Conservation (phyloP, 2,888 invertebrate genomes). For the Hypolimnas misippus region DNA sequence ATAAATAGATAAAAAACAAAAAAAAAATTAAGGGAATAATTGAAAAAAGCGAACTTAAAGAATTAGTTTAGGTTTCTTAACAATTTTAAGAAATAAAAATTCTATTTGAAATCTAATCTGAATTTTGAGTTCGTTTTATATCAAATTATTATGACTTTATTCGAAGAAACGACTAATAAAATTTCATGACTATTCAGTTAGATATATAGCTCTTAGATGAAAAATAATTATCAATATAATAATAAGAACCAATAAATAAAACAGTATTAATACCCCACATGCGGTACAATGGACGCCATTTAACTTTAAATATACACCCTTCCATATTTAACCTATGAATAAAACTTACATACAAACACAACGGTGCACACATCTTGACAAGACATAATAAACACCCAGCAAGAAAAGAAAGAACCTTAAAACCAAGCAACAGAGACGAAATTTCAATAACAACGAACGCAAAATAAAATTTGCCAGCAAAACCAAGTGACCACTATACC, state of each 20-base stretch:
- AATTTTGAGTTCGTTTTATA: too few species aligned
- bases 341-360: slow-evolving; percentile 46
- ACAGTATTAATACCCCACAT: slow-evolving; percentile 20
- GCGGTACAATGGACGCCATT: slow-evolving; percentile 30
- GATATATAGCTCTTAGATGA: too few species aligned
- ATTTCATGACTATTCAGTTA: too few species aligned
- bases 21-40: too few species aligned
- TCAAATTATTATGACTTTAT: too few species aligned
- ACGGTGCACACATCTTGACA: slow-evolving; percentile 42
- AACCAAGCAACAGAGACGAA: slow-evolving; percentile 33
- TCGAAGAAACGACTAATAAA: too few species aligned
- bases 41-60: too few species aligned
- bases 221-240: background rate
- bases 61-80: too few species aligned
- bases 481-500: slow-evolving; percentile 50
- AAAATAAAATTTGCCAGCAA: slow-evolving; percentile 56
- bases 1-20: too few species aligned
- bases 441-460: slow-evolving; percentile 31
- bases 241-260: slow-evolving; percentile 22
- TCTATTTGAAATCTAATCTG: too few species aligned
- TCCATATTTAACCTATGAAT: slow-evolving; percentile 48
- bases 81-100: too few species aligned
- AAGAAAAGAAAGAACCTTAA: slow-evolving; percentile 38
- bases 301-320: slow-evolving; percentile 38
- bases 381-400: slow-evolving; percentile 14